phyloP scores from a whole-genome alignment of 2,888 invertebrate species.

The Taenaris catops region DNA sequence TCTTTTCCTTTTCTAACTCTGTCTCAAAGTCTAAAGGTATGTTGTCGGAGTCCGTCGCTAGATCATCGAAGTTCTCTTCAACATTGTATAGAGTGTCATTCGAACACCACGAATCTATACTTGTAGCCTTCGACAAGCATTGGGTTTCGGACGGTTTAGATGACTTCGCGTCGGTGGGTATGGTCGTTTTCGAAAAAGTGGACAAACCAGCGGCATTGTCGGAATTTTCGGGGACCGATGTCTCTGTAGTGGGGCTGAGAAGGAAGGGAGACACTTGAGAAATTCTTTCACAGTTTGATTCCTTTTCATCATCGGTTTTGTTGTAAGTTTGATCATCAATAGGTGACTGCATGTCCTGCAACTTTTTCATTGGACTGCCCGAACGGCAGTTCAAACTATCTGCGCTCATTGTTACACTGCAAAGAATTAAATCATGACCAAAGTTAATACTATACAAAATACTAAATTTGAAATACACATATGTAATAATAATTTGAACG shows the following conservation, averaged over 20 bases:
- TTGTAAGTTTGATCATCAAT: constrained; percentile 57
- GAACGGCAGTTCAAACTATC: constrained; percentile 70
- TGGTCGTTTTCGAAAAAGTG: constrained; percentile 67
- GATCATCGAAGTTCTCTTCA: constrained; percentile 78
- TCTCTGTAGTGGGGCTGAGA: constrained; percentile 62
- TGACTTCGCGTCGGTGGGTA: constrained; percentile 69
- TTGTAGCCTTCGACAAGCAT: constrained; percentile 75
- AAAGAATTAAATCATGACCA: constrained; percentile 20
- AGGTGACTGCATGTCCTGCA: constrained; percentile 36
- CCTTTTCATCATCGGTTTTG: constrained; percentile 53
- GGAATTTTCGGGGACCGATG: constrained; percentile 50
- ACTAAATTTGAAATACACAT: neutral
- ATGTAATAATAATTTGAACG: neutral
- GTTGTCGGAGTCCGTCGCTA: constrained; percentile 60
- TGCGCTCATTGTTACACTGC: constrained; percentile 69
- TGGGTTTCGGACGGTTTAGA: constrained; percentile 68
- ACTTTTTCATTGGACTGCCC: constrained; percentile 48
- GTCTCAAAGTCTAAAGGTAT: constrained; percentile 39
- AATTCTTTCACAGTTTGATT: constrained; percentile 51
- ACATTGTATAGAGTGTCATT: constrained; percentile 83
- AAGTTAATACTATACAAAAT: neutral
- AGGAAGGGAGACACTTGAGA: constrained; percentile 68
- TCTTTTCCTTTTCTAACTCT: constrained; percentile 43
- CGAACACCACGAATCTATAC: constrained; percentile 83
- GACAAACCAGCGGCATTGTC: constrained; percentile 62